Evolutionary conservation across 2,888 invertebrate genomes (phyloP), one percentile per base, ranked within the genome.

Genomic region (Drosophila demipolita): DNA sequence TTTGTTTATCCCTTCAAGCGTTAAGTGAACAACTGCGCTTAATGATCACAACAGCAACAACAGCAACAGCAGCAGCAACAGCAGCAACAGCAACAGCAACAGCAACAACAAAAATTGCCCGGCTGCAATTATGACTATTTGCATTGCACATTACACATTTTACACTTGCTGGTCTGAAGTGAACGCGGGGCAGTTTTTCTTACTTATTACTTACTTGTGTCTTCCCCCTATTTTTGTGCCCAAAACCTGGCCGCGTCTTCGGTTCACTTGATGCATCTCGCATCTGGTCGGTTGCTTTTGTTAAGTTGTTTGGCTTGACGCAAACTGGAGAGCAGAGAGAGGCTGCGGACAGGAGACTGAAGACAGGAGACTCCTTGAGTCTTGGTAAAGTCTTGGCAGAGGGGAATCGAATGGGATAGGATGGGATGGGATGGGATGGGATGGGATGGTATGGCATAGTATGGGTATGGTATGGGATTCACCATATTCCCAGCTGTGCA

Each of bases 1-100:
- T 80, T 91, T 91, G 91, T 89, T 88, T 81, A 75, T 78, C 78
- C 86, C 83, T 79, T 83, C 73, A 77, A 86, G 91, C 90, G 87
- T 87, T 86, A 89, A 90, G 83, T 83, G 85, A 82, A 85, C 83
- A 90, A 87, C 84, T 75, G 80, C 80, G 84, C 79, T 87, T 89
- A 85, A 79, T 79, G 79, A 79, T 79, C 79, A 67, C 80, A 73
- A 63, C 69, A 68, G 52, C 65, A 53, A 17, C 58, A 78, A 1
- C 65, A 65, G 0, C 62, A 63, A 1, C 70, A 59, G 1, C 40
- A 33, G 3, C 61, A 52, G 3, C 63, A 26, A 2, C 49, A 58
- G 3, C 53, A 57, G 0, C n/a, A 40, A 1, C 40, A n/a, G 5
- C 78, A 73, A 53, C 67, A 67, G 26, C 61, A 49, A 8, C 57